These are phyloP conservation scores for Plodia interpunctella DNA, from an alignment of 1,140 invertebrate genomes.

Conservation along the genomic window DNA sequence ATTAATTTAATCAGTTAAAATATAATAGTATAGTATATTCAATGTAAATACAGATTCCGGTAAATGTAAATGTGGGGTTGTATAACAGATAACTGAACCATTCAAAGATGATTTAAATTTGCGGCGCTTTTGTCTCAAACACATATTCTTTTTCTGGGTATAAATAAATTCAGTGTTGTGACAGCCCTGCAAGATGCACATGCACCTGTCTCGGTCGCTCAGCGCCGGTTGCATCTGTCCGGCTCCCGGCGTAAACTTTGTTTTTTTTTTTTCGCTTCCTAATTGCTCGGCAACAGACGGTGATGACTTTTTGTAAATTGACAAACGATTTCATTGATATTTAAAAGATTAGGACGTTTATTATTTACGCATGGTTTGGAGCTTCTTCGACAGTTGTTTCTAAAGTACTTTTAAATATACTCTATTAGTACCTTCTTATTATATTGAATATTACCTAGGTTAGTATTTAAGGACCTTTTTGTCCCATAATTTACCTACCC, in stretches of 20 bases:
- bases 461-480: no score
- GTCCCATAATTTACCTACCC: no score
- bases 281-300: slow-evolving; percentile 45
- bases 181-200: slow-evolving; percentile 42
- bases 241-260: slow-evolving; percentile 39
- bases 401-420: no score
- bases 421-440: no score
- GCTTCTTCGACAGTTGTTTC: no score
- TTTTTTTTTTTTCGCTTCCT: slow-evolving; percentile 40
- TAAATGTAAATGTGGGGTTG: background rate
- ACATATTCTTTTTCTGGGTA: background rate
- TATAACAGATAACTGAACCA: no score
- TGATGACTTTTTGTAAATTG: slow-evolving; percentile 31
- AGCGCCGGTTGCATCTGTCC: slow-evolving; percentile 62
- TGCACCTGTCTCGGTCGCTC: slow-evolving; percentile 63
- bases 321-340: slow-evolving; percentile 15
- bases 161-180: slow-evolving; percentile 15
- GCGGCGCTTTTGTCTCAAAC: no score
- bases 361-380: no score
- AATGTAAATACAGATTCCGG: background rate
- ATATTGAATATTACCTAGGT: no score
- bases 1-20: slow-evolving; percentile 1
- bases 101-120: no score
- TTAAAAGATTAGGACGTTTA: no score
- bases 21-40: background rate